Conservation (phyloP, 2,797 vertebrate genomes). For the Hoplostethus mediterraneus region DNA sequence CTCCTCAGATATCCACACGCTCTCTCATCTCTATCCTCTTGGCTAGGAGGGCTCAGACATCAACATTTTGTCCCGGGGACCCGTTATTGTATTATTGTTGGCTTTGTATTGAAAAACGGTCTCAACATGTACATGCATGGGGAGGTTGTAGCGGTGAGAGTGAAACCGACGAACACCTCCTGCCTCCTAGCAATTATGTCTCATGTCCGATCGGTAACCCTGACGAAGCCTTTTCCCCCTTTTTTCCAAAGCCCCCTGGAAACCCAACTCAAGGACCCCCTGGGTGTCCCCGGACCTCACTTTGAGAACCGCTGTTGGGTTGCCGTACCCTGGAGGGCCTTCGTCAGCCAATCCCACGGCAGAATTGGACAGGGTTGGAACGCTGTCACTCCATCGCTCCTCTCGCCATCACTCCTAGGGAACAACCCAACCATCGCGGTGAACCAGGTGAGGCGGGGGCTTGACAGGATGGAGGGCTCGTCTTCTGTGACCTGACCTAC, state of each 20-base stretch:
- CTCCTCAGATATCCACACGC: too few species aligned
- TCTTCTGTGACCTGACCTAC: conserved; percentile 74
- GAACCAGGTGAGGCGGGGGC: conserved; percentile 65
- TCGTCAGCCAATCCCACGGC: conserved; percentile 27
- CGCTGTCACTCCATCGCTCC: conserved; percentile 16
- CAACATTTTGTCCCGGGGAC: too few species aligned
- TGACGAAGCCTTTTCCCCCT: too few species aligned
- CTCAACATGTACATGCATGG: too few species aligned
- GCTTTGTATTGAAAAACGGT: too few species aligned
- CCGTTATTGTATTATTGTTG: too few species aligned
- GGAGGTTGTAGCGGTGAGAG: too few species aligned
- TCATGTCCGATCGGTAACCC: too few species aligned
- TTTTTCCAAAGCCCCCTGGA: not conserved
- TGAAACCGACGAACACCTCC: too few species aligned
- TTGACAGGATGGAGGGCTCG: conserved; percentile 58
- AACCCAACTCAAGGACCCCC: not conserved
- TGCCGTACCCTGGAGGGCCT: conserved; percentile 7
- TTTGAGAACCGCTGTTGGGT: conserved; percentile 39
- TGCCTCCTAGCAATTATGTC: too few species aligned
- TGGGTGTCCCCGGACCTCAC: conserved; percentile 12
- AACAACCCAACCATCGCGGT: conserved; percentile 25
- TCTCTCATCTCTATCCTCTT: too few species aligned
- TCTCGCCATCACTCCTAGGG: conserved; percentile 47
- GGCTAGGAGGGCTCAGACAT: too few species aligned
- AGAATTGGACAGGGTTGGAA: conserved; percentile 58